A percentile compares a stretch with the other conserved stretches of the same genome.
phyloP scores from a whole-genome alignment of 2,888 invertebrate species.

The Smittia sp. region DNA sequence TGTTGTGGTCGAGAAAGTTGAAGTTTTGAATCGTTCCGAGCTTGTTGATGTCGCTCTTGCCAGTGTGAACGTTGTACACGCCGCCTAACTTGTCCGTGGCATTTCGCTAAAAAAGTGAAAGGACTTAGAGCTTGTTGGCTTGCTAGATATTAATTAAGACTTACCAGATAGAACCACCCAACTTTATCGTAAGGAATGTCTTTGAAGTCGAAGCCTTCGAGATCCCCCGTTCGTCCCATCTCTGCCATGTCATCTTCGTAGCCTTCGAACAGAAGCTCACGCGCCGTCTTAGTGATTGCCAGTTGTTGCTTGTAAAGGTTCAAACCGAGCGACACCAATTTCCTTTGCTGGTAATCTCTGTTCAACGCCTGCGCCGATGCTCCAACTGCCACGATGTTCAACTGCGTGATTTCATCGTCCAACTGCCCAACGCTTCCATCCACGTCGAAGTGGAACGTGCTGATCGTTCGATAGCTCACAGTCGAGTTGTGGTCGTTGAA shows the following conservation, averaged over 20 bases:
- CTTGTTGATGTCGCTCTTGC: constrained; percentile 59
- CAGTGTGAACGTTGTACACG: constrained; percentile 72
- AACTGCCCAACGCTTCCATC: constrained; percentile 66
- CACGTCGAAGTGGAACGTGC: constrained; percentile 68
- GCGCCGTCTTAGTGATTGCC: constrained; percentile 57
- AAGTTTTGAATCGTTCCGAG: constrained; percentile 70
- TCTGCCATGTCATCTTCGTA: constrained; percentile 66
- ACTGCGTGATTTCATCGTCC: constrained; percentile 65
- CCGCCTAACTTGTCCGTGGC: constrained; percentile 72
- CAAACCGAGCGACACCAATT: constrained; percentile 7
- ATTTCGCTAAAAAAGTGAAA: constrained; percentile 57
- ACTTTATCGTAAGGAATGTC: constrained; percentile 62
- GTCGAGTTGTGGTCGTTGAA: constrained; percentile 68
- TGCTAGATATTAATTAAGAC: neutral
- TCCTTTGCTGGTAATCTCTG: neutral
- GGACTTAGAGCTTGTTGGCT: neutral
- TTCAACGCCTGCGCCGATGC: constrained; percentile 11
- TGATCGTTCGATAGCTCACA: constrained; percentile 66
- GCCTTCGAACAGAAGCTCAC: constrained; percentile 69
- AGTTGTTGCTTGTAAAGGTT: constrained; percentile 14
- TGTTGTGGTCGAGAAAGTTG: constrained; percentile 64
- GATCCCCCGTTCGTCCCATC: constrained; percentile 57
- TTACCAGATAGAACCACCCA: constrained; percentile 67
- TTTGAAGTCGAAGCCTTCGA: constrained; percentile 47
- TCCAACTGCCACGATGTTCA: constrained; percentile 74